Conservation (phyloP, 2,797 vertebrate species). For the Choloepus didactylus region DNA sequence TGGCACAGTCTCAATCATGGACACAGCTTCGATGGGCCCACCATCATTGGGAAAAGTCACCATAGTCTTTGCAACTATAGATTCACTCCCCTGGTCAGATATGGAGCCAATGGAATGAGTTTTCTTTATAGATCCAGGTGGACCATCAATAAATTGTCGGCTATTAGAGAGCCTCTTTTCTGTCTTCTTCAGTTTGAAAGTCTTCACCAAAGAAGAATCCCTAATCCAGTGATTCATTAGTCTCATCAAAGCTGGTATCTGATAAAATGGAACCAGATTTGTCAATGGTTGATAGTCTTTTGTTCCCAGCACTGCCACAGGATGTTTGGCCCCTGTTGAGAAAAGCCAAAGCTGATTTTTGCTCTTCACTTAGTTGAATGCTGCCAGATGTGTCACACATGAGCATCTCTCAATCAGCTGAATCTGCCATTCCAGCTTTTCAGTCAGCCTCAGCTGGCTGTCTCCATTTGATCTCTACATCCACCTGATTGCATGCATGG, state of each 20-base stretch:
- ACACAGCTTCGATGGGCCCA: constrained; percentile 95
- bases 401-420: constrained; percentile 97
- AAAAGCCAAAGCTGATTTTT: constrained; percentile 96
- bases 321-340: constrained; percentile 92
- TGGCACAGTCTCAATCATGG: constrained; percentile 95
- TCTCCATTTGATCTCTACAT: constrained; percentile 96
- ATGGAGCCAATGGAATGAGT: constrained; percentile 92
- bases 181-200: constrained; percentile 94
- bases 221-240: constrained; percentile 97
- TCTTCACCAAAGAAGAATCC: constrained; percentile 95
- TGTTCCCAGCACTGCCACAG: constrained; percentile 90
- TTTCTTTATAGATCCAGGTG: constrained; percentile 92
- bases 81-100: constrained; percentile 94
- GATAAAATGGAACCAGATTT: constrained; percentile 97
- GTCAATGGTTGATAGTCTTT: constrained; percentile 95
- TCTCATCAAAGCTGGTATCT: constrained; percentile 99
- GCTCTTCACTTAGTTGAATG: constrained; percentile 97
- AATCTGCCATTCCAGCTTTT: constrained; percentile 97
- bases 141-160: constrained; percentile 94
- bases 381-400: constrained; percentile 95
- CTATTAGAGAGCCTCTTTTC: constrained; percentile 95
- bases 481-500: constrained; percentile 98
- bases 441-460: constrained; percentile 96
- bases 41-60: constrained; percentile 94
- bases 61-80: constrained; percentile 96